Percentiles rank a stretch among this genome's conserved stretches.
Evolutionary conservation across 2,797 vertebrate genomes (phyloP).

Genomic region (Amblyopsis hoosieri): DNA sequence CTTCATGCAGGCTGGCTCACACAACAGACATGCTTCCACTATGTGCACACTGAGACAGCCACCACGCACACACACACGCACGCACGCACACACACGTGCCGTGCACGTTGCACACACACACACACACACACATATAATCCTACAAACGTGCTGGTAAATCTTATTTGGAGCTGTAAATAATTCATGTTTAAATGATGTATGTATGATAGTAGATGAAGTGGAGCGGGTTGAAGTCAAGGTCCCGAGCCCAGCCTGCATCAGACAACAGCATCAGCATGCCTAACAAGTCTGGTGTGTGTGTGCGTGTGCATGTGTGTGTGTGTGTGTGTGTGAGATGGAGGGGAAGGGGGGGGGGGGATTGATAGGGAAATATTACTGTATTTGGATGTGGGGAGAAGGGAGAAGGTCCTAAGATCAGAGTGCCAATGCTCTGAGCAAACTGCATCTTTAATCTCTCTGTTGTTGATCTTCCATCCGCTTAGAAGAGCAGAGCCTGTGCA

Average conservation of each 20-base stretch:
- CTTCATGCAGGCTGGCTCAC: constrained; percentile 20
- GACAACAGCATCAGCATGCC: constrained; percentile 56
- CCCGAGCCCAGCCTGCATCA: constrained; percentile 30
- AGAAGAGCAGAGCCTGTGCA: constrained; percentile 35
- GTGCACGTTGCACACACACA: neutral
- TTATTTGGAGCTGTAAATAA: constrained; percentile 70
- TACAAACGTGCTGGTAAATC: constrained; percentile 34
- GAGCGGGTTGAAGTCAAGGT: constrained; percentile 65
- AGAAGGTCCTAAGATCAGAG: constrained; percentile 49
- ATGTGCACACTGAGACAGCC: constrained; percentile 20
- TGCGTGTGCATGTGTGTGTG: constrained; percentile 1
- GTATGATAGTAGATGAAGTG: constrained; percentile 43
- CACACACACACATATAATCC: constrained; percentile 10
- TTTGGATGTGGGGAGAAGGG: too few relatives aligned
- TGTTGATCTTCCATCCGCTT: constrained; percentile 56
- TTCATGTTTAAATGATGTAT: constrained; percentile 75
- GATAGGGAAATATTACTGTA: too few relatives aligned
- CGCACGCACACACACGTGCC: neutral
- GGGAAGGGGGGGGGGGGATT: neutral
- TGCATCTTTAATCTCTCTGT: constrained; percentile 62
- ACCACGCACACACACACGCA: neutral
- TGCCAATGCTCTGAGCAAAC: constrained; percentile 54
- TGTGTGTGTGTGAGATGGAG: neutral
- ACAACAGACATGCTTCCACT: constrained; percentile 10
- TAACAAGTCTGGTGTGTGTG: constrained; percentile 41